Percentiles rank a stretch among this genome's conserved stretches.
Evolutionary conservation across 2,113 vertebrate species (phyloP).

Genomic region (Physeter macrocephalus): DNA sequence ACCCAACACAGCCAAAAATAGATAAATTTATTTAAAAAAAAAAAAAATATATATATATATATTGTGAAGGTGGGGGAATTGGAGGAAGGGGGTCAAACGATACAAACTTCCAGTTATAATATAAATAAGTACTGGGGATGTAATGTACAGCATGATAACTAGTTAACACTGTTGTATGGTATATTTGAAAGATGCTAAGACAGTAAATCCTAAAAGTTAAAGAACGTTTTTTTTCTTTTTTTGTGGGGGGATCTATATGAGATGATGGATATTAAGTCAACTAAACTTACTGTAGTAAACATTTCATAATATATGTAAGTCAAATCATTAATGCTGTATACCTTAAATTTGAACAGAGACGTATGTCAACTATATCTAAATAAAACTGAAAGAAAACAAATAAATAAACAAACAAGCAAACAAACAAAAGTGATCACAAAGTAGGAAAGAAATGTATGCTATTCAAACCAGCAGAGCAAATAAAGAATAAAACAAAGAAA

Average conservation of each 20-base stretch:
- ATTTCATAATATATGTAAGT: not conserved
- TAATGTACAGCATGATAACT: not conserved
- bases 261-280: not conserved
- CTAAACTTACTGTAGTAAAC: not conserved
- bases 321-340: not conserved
- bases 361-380: not conserved
- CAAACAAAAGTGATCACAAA: not conserved
- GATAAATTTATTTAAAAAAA: too few relatives aligned
- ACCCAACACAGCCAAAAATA: too few relatives aligned
- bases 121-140: not conserved
- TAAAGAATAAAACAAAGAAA: conserved; percentile 4
- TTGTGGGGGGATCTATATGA: not conserved
- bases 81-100: not conserved
- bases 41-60: not conserved
- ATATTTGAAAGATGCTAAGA: not conserved
- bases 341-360: not conserved
- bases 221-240: not conserved
- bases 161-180: not conserved
- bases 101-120: not conserved
- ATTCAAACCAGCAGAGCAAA: conserved; percentile 10
- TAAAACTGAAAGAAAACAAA: not conserved
- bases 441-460: not conserved
- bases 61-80: not conserved
- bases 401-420: not conserved
- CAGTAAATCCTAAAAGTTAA: not conserved